phyloP scores from a whole-genome alignment of 2,797 vertebrate species.

The Aldrovandia affinis region DNA sequence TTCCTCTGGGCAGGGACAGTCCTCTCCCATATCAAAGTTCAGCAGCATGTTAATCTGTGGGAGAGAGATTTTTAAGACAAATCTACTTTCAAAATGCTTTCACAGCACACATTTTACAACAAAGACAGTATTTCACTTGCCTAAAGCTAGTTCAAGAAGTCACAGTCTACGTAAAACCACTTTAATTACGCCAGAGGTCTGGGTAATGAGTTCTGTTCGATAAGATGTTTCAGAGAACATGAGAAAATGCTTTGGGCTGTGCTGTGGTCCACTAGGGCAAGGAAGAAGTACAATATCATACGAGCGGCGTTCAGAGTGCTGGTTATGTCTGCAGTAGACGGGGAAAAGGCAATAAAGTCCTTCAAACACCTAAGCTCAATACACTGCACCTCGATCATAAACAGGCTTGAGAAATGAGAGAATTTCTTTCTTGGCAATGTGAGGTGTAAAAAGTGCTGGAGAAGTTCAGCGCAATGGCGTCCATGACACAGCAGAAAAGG shows the following conservation, averaged over 20 bases:
- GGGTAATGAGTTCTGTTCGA: not conserved
- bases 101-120: not conserved
- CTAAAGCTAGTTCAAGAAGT: not conserved
- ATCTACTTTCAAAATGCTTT: not conserved
- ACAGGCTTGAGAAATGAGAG: not conserved
- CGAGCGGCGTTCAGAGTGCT: not conserved
- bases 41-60: constrained; percentile 97
- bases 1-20: constrained; percentile 93
- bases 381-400: not conserved
- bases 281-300: not conserved
- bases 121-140: not conserved
- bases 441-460: not conserved
- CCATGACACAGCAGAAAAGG: constrained; percentile 45
- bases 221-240: not conserved
- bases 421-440: constrained; percentile 3
- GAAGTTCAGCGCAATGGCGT: constrained; percentile 26
- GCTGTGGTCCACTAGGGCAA: not conserved
- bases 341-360: not conserved
- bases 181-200: not conserved
- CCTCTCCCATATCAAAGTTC: constrained; percentile 91
- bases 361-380: not conserved
- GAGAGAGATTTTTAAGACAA: constrained; percentile 32
- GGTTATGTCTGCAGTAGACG: not conserved
- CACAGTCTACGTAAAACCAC: not conserved
- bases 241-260: not conserved